Evolutionary conservation across 1,140 invertebrate genomes (phyloP).

Genomic region (Cyclargus thomasi): DNA sequence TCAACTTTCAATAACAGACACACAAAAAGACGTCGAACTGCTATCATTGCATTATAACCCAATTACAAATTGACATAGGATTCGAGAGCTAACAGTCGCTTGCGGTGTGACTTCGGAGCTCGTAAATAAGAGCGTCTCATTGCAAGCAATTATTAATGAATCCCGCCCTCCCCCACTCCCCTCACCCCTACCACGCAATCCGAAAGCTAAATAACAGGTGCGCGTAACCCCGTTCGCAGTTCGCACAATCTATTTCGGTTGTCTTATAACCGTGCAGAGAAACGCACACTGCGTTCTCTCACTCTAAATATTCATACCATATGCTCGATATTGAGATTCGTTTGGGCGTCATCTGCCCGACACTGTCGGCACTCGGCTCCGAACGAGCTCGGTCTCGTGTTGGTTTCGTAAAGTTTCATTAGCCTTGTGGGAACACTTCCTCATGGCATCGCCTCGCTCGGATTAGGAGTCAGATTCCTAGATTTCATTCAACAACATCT

Average conservation of each 20-base stretch:
- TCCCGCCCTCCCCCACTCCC: slow-evolving; percentile 49
- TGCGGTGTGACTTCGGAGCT: slow-evolving; percentile 48
- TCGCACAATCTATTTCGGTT: slow-evolving; percentile 74
- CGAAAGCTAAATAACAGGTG: slow-evolving; percentile 73
- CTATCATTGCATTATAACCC: slow-evolving; percentile 7
- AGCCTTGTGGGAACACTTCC: slow-evolving; percentile 59
- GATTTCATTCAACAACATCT: slow-evolving; percentile 28
- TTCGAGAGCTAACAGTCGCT: slow-evolving; percentile 42
- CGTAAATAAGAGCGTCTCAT: slow-evolving; percentile 73
- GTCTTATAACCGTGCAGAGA: slow-evolving; percentile 66
- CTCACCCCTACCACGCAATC: slow-evolving; percentile 42
- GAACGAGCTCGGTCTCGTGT: slow-evolving; percentile 63
- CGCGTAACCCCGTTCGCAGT: slow-evolving; percentile 73
- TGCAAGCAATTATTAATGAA: slow-evolving; percentile 73
- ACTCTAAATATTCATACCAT: slow-evolving; percentile 73
- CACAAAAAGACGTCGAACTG: background rate
- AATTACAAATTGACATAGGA: slow-evolving; percentile 11
- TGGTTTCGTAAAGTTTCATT: slow-evolving; percentile 66
- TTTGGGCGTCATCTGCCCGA: slow-evolving; percentile 68
- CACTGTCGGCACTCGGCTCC: slow-evolving; percentile 56
- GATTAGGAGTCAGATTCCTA: slow-evolving; percentile 42
- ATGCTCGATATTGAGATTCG: slow-evolving; percentile 72
- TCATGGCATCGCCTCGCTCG: slow-evolving; percentile 57
- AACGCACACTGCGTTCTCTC: slow-evolving; percentile 56
- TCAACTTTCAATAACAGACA: background rate